These are phyloP conservation scores for Ctena decussata DNA, from an alignment of 2,888 invertebrate genomes.

Conservation along the genomic window DNA sequence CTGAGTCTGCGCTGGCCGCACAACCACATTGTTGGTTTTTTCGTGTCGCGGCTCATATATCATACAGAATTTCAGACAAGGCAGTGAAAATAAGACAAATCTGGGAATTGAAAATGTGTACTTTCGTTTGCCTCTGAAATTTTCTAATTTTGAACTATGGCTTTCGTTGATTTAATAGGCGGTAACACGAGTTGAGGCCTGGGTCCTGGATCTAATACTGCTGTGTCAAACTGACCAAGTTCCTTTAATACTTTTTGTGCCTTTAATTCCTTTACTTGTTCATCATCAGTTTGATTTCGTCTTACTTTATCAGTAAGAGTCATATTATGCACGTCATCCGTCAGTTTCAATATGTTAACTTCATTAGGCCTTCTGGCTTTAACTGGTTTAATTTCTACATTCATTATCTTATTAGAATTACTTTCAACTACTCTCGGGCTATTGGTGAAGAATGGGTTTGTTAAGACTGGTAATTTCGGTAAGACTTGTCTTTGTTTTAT, in stretches of 20 bases:
- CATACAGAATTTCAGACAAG: no score
- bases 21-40: no score
- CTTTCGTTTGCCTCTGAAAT: no score
- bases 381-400: conserved; percentile 27
- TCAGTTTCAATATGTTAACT: not conserved
- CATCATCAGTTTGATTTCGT: not conserved
- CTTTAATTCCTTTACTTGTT: not conserved
- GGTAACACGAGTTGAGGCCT: not conserved
- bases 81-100: no score
- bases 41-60: no score
- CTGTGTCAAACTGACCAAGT: not conserved
- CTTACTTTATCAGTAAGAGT: not conserved
- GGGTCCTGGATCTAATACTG: not conserved
- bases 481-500: conserved; percentile 27
- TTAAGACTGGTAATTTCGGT: conserved; percentile 48
- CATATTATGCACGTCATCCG: not conserved
- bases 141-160: not conserved
- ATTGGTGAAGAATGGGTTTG: conserved; percentile 42
- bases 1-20: no score
- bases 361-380: conserved; percentile 12
- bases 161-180: not conserved
- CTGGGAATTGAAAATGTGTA: no score
- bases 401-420: not conserved
- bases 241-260: not conserved
- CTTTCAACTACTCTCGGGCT: not conserved